Evolutionary conservation across 2,888 invertebrate genomes (phyloP), one percentile per base, ranked within the genome.

Genomic region (Seladonia tumulorum): DNA sequence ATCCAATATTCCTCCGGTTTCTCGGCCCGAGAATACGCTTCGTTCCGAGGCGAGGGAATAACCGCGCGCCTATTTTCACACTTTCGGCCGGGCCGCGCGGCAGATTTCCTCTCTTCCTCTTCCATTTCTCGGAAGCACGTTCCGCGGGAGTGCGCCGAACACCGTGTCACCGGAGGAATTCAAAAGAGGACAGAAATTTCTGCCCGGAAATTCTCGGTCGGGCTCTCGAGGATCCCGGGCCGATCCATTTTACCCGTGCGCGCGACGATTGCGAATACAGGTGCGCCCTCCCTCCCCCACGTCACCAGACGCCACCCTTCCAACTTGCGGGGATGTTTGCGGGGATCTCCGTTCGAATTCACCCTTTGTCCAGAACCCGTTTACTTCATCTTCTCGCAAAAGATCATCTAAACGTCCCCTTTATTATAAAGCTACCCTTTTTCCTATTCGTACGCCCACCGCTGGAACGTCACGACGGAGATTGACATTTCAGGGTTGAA

Each of bases 1-100:
- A 83, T 83, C 57, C 76, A 73, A 80, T 83, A 80, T 83, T 73
- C 72, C 66, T 74, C 25, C 60, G 25, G 39, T 72, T 68, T 42
- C 79, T 49, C 39, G n/a, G n/a, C 18, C 25, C 29, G 70, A 49
- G 60, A 72, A 72, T 79, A 83, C 49, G 49, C 25, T 70, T 81
- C 70, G 47, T 81, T 47, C 70, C 53, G 29, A 16, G n/a, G 66
- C 53, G 53, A 53, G 53, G 53, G 60, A 81, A 78, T 81, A 75
- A 71, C 22, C 68, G 66, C 29, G 22, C 47, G 22, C 68, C 73
- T 77, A 73, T 84, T 81, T 73, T 74, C 70, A 81, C 81, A 29
- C 70, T 75, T 66, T 75, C 35, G 70, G 22, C 57, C 66, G 66
- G 35, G 16, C 70, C 76, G 60, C 29, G 57, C 60, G 42, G 57